phyloP scores from a whole-genome alignment of 2,113 vertebrate genomes.

The Takifugu bimaculatus region DNA sequence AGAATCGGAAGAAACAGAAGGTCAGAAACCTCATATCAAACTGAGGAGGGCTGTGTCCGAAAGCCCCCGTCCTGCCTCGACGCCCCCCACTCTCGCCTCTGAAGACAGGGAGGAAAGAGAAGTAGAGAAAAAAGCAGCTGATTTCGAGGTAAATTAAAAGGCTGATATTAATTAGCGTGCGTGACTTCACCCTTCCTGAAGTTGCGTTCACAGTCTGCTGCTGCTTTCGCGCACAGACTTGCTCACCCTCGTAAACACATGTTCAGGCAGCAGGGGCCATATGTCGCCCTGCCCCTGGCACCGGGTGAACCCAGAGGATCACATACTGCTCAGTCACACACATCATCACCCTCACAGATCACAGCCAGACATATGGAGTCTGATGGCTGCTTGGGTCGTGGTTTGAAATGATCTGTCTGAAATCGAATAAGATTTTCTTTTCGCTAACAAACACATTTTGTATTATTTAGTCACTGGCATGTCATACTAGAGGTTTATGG shows the following conservation, averaged over 20 bases:
- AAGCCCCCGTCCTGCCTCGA: conserved; percentile 89
- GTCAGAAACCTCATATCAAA: conserved; percentile 89
- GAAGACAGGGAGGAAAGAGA: conserved; percentile 84
- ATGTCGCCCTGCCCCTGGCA: conserved; percentile 52
- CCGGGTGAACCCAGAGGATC: conserved; percentile 55
- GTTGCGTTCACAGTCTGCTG: conserved; percentile 17
- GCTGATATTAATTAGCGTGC: background rate
- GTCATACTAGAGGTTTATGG: background rate
- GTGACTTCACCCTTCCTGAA: conserved; percentile 13
- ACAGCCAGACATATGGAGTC: conserved; percentile 57
- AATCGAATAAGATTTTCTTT: conserved; percentile 1
- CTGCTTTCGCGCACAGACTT: conserved; percentile 13
- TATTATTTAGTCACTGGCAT: conserved; percentile 10
- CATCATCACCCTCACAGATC: conserved; percentile 64
- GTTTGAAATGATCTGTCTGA: conserved; percentile 30
- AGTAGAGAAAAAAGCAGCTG: conserved; percentile 83
- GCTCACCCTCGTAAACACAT: conserved; percentile 53
- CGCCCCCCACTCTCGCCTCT: conserved; percentile 85
- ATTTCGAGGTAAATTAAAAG: conserved; percentile 82
- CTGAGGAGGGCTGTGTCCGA: conserved; percentile 87
- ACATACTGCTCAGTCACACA: conserved; percentile 61
- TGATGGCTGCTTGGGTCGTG: conserved; percentile 32
- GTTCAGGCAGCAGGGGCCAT: conserved; percentile 70
- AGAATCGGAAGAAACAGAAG: conserved; percentile 87
- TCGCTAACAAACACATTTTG: background rate